phyloP scores from a whole-genome alignment of 1,140 invertebrate genomes.

The Papilio xuthus region DNA sequence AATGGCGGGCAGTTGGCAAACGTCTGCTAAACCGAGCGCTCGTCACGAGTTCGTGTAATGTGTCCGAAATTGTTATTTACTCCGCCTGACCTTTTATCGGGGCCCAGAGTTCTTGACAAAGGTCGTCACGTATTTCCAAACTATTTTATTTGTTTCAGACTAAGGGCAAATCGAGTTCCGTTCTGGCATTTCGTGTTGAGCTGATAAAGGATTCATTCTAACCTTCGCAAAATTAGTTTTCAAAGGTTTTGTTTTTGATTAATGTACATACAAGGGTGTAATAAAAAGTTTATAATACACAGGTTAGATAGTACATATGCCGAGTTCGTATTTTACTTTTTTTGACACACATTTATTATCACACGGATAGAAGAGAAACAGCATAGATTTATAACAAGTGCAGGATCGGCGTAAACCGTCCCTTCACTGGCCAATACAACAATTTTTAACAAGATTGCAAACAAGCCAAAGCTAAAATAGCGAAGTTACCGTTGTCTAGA shows the following conservation, averaged over 20 bases:
- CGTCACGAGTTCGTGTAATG: constrained; percentile 35
- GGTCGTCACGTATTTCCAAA: constrained; percentile 55
- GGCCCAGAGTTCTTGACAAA: constrained; percentile 60
- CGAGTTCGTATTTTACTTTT: background rate
- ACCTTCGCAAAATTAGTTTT: constrained; percentile 6
- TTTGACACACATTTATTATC: no score
- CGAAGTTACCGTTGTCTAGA: no score
- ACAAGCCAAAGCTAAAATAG: no score
- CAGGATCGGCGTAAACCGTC: no score
- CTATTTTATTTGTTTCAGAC: constrained; percentile 58
- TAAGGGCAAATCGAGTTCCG: constrained; percentile 41
- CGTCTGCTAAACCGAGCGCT: constrained; percentile 27
- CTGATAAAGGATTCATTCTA: constrained; percentile 38
- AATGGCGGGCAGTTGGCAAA: constrained; percentile 23
- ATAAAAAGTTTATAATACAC: background rate
- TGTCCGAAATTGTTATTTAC: constrained; percentile 52
- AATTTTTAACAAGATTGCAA: no score
- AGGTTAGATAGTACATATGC: background rate
- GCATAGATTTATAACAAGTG: no score
- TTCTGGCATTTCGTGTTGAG: constrained; percentile 21
- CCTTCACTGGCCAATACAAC: no score
- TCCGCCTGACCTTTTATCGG: constrained; percentile 61
- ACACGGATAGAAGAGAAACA: no score
- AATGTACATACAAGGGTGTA: background rate
- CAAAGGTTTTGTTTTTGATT: constrained; percentile 6